Conservation (phyloP, 2,888 invertebrate species). For the Nowickia ferox region DNA sequence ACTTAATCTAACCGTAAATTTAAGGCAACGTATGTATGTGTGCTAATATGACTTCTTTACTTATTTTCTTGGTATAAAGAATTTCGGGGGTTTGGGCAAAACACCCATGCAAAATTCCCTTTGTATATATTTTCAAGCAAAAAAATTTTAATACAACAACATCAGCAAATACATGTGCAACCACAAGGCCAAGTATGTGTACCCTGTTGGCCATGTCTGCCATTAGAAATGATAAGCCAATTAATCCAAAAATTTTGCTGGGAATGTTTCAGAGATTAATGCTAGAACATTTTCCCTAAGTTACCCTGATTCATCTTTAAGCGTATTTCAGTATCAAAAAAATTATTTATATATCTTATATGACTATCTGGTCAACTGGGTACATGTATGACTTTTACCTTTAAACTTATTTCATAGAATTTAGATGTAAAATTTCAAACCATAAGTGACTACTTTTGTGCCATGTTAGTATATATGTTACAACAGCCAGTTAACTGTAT, state of each 20-base stretch:
- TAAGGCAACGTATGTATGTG: constrained; percentile 8
- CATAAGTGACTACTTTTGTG: constrained; percentile 37
- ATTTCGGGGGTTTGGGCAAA: constrained; percentile 37
- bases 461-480: constrained; percentile 35
- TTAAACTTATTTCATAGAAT: constrained; percentile 8
- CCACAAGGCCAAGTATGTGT: background rate
- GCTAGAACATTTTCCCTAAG: too few species aligned
- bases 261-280: too few species aligned
- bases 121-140: background rate
- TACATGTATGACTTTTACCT: background rate
- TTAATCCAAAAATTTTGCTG: too few species aligned
- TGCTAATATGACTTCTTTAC: background rate
- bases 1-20: constrained; percentile 14
- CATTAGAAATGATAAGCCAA: too few species aligned
- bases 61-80: background rate
- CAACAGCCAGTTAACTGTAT: constrained; percentile 18
- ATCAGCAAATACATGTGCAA: background rate
- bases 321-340: too few species aligned
- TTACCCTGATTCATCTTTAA: too few species aligned
- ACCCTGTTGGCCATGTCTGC: too few species aligned
- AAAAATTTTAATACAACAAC: background rate
- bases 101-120: background rate
- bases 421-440: background rate
- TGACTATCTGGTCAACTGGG: too few species aligned
- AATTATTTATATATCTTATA: too few species aligned